Percentiles rank a stretch among this genome's conserved stretches.
These are phyloP conservation scores for Idaea straminata DNA, from an alignment of 2,888 invertebrate species.

Conservation along the genomic window DNA sequence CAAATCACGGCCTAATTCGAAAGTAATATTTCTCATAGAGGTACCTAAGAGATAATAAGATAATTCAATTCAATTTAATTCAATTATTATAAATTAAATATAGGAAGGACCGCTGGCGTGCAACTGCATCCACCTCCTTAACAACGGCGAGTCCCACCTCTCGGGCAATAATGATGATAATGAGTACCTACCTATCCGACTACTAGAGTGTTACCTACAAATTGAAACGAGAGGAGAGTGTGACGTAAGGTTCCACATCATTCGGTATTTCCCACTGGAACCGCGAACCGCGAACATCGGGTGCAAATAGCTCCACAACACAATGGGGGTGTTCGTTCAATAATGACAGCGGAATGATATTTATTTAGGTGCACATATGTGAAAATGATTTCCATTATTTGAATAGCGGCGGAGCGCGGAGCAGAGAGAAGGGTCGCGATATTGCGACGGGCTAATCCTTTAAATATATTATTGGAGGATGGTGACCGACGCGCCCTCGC, in stretches of 20 bases:
- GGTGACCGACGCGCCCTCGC: conserved; percentile 64
- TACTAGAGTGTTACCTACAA: conserved; percentile 1
- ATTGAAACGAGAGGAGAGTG: neutral
- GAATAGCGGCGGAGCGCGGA: conserved; percentile 59
- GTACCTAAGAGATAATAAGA: neutral
- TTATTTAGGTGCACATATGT: conserved; percentile 79
- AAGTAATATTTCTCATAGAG: neutral
- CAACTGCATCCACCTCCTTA: too few relatives aligned
- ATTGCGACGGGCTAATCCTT: conserved; percentile 79
- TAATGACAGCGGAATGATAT: conserved; percentile 75
- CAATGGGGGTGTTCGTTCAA: conserved; percentile 61
- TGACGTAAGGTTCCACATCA: conserved; percentile 35
- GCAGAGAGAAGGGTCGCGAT: conserved; percentile 68
- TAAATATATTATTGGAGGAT: conserved; percentile 79
- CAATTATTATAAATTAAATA: too few relatives aligned
- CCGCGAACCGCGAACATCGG: conserved; percentile 58
- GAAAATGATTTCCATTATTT: conserved; percentile 79
- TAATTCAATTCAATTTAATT: too few relatives aligned
- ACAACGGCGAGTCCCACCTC: too few relatives aligned
- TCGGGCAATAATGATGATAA: neutral
- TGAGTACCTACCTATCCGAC: neutral
- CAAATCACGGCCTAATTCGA: conserved; percentile 29
- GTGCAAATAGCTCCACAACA: conserved; percentile 68
- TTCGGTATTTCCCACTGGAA: conserved; percentile 47
- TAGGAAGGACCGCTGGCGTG: too few relatives aligned